These are phyloP conservation scores for Andrena haemorrhoa DNA, from an alignment of 2,888 invertebrate genomes.

Conservation along the genomic window DNA sequence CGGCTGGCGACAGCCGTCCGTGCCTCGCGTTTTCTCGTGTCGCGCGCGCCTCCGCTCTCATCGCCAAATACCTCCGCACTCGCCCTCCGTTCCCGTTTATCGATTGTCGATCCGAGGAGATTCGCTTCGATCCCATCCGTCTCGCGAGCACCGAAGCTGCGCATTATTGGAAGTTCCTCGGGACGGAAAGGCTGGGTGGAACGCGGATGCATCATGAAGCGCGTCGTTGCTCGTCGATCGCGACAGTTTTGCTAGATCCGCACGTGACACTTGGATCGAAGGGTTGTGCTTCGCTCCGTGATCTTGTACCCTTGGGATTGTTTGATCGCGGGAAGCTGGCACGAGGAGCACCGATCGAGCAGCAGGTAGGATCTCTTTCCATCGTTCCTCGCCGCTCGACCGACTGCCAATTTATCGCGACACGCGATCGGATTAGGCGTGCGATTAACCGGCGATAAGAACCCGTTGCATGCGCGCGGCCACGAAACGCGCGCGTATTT, in stretches of 20 bases:
- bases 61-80: neutral
- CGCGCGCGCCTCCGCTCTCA: slow-evolving; percentile 35
- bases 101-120: neutral
- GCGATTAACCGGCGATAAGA: neutral
- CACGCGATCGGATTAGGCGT: neutral
- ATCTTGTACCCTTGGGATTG: slow-evolving; percentile 35
- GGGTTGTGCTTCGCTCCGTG: neutral
- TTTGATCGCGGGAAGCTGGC: neutral
- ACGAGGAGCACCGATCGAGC: neutral
- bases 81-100: too few relatives aligned
- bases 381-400: too few relatives aligned
- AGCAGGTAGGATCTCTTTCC: slow-evolving; percentile 33
- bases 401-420: neutral
- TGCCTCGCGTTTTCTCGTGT: slow-evolving; percentile 64
- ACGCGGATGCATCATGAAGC: slow-evolving; percentile 23
- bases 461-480: neutral
- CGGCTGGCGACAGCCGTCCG: slow-evolving; percentile 82
- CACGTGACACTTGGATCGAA: slow-evolving; percentile 12
- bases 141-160: neutral
- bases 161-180: neutral
- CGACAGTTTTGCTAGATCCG: slow-evolving; percentile 18
- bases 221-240: neutral
- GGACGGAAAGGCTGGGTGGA: neutral
- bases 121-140: neutral
- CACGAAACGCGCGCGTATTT: slow-evolving; percentile 1